Conservation (phyloP, 2,888 invertebrate species). For the Sphaerophoria rueppellii region DNA sequence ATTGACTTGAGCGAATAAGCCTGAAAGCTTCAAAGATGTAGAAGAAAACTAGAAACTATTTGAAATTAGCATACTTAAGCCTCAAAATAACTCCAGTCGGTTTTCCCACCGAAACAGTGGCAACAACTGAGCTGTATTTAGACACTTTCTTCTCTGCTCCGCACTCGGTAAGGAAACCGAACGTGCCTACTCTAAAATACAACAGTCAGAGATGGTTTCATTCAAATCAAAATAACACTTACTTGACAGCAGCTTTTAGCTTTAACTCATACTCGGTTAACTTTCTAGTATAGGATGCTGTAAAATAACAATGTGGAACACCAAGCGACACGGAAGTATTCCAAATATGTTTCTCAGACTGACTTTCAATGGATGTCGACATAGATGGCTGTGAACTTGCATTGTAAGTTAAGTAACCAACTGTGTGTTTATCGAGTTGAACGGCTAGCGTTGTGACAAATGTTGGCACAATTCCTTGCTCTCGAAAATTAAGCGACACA, state of each 20-base stretch:
- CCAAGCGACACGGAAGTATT: conserved; percentile 91
- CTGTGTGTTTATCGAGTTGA: conserved; percentile 93
- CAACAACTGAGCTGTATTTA: conserved; percentile 93
- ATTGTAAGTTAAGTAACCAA: conserved; percentile 94
- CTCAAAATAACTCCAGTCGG: conserved; percentile 95
- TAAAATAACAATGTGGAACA: conserved; percentile 90
- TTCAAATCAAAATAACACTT: conserved; percentile 80
- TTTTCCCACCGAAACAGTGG: conserved; percentile 91
- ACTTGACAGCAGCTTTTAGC: conserved; percentile 90
- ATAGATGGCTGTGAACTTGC: conserved; percentile 88
- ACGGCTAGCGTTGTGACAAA: conserved; percentile 91
- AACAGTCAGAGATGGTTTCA: not conserved
- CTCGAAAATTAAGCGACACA: conserved; percentile 89
- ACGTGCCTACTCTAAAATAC: conserved; percentile 89
- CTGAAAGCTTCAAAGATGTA: conserved; percentile 82
- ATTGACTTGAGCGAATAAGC: conserved; percentile 93
- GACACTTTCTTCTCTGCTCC: conserved; percentile 96
- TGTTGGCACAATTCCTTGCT: conserved; percentile 89
- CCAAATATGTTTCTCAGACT: conserved; percentile 87
- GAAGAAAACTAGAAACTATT: not conserved
- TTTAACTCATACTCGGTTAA: conserved; percentile 91
- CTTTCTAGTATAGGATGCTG: conserved; percentile 90
- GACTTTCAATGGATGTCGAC: conserved; percentile 91
- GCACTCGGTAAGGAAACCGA: conserved; percentile 94
- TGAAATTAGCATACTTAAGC: conserved; percentile 85